Evolutionary conservation across 2,888 invertebrate species (phyloP), one percentile per base, ranked within the genome.

Genomic region (Coelopa pilipes): DNA sequence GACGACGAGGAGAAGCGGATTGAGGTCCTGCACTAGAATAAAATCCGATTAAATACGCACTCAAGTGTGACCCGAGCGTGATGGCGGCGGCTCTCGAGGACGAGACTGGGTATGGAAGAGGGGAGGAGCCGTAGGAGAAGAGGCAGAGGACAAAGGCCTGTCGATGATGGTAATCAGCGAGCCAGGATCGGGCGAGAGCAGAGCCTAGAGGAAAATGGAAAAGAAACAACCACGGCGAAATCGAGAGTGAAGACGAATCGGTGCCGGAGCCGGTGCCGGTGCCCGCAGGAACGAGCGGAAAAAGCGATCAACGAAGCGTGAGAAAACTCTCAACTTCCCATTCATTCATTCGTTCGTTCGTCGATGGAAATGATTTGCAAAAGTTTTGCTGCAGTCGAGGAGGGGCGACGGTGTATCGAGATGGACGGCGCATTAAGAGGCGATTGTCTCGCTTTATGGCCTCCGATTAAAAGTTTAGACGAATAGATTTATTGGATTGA

Each of bases 31-130:
- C n/a, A 19, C 21, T 19, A 57, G 57, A 57, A 57, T 21, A 19
- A 57, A 57, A 57, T 57, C 57, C 57, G 57, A 57, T 19, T 57
- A 57, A 57, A 57, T 57, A 57, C 17, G 57, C 57, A 57, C 17
- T 57, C 57, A 57, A 57, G 57, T 57, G 21, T 57, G 57, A 57
- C 57, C 17, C n/a, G 19, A 53, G n/a, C 19, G 21, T n/a, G 21
- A 21, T 57, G 19, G 57, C 57, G 57, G 57, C 57, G 57, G 57
- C 17, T 15, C 21, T 57, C 57, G 21, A n/a, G 21, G n/a, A 57
- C 57, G 7, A 57, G 17, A 57, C n/a, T 57, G 17, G 57, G 9
- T 19, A n/a, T 15, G 15, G 19, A 10, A n/a, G n/a, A 55, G 19
- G n/a, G n/a, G 7, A 7, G 34, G 7, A 7, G 7, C 2, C 34